Base-by-base conservation (phyloP, 2,888 invertebrate genomes). In the Opisthograptis luteolata region DNA sequence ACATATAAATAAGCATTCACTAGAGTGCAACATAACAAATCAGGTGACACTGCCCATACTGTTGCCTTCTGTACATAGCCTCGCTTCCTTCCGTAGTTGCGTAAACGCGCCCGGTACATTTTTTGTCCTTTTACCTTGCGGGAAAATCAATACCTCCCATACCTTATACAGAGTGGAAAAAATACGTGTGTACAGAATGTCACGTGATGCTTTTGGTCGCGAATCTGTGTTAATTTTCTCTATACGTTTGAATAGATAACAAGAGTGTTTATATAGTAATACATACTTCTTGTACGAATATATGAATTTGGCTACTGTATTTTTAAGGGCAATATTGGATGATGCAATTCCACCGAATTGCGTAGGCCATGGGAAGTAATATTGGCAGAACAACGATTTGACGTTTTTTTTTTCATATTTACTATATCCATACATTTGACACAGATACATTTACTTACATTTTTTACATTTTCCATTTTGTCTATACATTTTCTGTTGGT, bases 1-100 rank as follows among this genome's bases (percentile, higher is more conserved):
- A 4, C 13, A 24, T 2, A 9, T n/a, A 7, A 27, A 27, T 2
- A 12, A 12, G 27, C 9, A 15, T n/a, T n/a, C n/a, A n/a, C n/a
- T n/a, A n/a, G n/a, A n/a, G n/a, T n/a, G n/a, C n/a, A n/a, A n/a
- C n/a, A n/a, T n/a, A n/a, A n/a, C n/a, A n/a, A n/a, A n/a, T n/a
- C n/a, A n/a, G n/a, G n/a, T n/a, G n/a, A n/a, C n/a, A 37, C 37
- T 37, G 24, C 2, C 9, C 7, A 12, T 31, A 32, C 35, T 35
- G 28, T 12, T 36, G 8, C 3, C 43, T 7, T 25, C 25, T 41
- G 42, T 32, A 35, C 35, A 45, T 44, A 46, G 50, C 50, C 50
- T 43, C 44, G 20, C 36, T 58, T 50, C 50, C 53, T 56, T 54
- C 54, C 54, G 43, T 39, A 49, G 49, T 49, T 44, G 55, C 39